Percentiles rank a stretch among this genome's conserved stretches.
These are phyloP conservation scores for Caenorhabditis latens DNA, from an alignment of 1,140 invertebrate species.

Conservation along the genomic window DNA sequence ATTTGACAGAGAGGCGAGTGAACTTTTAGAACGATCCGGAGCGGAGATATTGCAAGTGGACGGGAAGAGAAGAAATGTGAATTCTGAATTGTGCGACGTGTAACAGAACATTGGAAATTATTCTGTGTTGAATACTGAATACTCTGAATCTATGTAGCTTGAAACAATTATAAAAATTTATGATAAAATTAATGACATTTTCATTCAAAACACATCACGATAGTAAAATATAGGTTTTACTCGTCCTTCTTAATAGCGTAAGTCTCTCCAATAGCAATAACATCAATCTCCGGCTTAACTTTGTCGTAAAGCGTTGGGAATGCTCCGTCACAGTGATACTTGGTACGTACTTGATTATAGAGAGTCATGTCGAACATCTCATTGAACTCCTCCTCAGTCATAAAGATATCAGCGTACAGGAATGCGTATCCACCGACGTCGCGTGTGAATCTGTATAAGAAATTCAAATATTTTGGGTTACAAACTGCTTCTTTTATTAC, in stretches of 20 bases:
- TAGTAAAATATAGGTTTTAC: background rate
- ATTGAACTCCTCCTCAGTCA: slow-evolving; percentile 84
- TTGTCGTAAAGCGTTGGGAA: slow-evolving; percentile 81
- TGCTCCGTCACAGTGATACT: slow-evolving; percentile 80
- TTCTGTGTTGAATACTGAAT: too few relatives aligned
- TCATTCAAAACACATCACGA: background rate
- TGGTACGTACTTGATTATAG: slow-evolving; percentile 82
- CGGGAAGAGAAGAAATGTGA: background rate
- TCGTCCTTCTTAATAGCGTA: slow-evolving; percentile 58
- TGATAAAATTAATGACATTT: background rate
- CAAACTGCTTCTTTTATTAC: slow-evolving; percentile 67
- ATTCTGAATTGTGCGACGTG: background rate
- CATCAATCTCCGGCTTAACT: slow-evolving; percentile 83
- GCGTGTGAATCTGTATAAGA: slow-evolving; percentile 79
- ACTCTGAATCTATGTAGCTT: too few relatives aligned
- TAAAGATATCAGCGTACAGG: slow-evolving; percentile 87
- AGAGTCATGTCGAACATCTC: slow-evolving; percentile 86
- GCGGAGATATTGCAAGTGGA: slow-evolving; percentile 16
- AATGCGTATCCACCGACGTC: slow-evolving; percentile 82
- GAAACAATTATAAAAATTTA: too few relatives aligned
- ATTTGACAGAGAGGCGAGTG: slow-evolving; percentile 7
- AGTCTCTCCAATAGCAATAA: slow-evolving; percentile 81
- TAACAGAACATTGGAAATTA: background rate
- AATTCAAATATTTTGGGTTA: too few relatives aligned
- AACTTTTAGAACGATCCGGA: slow-evolving; percentile 26